These are phyloP conservation scores for Orycteropus afer DNA, from an alignment of 2,113 vertebrate genomes.

Conservation along the genomic window DNA sequence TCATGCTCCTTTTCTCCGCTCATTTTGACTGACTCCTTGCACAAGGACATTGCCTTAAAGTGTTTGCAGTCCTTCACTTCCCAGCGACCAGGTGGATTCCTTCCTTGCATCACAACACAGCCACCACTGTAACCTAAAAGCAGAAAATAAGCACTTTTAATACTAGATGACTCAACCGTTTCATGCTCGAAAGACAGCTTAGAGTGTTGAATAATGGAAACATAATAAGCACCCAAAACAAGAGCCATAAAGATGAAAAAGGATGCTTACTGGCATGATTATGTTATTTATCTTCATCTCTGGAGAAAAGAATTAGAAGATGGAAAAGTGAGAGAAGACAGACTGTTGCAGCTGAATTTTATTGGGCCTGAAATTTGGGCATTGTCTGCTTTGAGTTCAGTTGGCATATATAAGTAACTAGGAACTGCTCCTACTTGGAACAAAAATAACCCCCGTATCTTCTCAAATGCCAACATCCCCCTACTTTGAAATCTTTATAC, in stretches of 20 bases:
- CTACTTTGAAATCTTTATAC: neutral
- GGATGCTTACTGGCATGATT: neutral
- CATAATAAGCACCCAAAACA: conserved; percentile 34
- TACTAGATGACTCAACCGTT: conserved; percentile 20
- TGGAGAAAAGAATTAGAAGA: conserved; percentile 50
- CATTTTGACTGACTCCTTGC: conserved; percentile 88
- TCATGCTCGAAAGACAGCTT: neutral
- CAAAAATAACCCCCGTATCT: neutral
- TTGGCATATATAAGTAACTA: neutral
- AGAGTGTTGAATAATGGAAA: conserved; percentile 46
- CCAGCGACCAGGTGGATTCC: conserved; percentile 90
- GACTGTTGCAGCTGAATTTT: neutral
- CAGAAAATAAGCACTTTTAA: neutral
- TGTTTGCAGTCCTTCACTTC: conserved; percentile 94
- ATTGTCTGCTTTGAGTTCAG: conserved; percentile 32
- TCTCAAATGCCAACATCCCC: neutral
- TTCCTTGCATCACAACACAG: conserved; percentile 91
- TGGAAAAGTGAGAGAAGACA: conserved; percentile 46
- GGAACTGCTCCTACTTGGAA: neutral
- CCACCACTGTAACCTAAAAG: conserved; percentile 89
- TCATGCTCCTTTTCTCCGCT: conserved; percentile 83
- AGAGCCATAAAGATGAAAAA: conserved; percentile 58
- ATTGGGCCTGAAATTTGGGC: conserved; percentile 39
- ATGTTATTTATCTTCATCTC: conserved; percentile 44
- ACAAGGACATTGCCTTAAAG: conserved; percentile 93